A percentile compares a stretch with the other conserved stretches of the same genome.
These are phyloP conservation scores for Venustaconcha ellipsiformis DNA, from an alignment of 1,140 invertebrate genomes.

Conservation along the genomic window DNA sequence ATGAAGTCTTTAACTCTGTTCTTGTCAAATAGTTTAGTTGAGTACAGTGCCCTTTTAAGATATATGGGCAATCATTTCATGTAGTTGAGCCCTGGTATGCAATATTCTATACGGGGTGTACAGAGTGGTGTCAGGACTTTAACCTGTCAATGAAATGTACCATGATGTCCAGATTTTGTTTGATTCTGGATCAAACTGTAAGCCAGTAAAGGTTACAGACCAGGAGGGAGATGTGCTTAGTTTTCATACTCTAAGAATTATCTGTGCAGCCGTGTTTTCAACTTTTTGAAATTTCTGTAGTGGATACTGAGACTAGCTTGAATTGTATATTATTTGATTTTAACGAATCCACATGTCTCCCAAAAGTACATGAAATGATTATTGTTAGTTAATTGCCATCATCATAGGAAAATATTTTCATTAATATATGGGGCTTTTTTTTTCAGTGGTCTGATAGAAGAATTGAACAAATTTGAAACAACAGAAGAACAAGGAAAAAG, in stretches of 20 bases:
- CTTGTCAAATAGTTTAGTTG: not conserved
- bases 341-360: not conserved
- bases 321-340: not conserved
- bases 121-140: too few species aligned
- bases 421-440: conserved; percentile 3
- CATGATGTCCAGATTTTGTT: too few species aligned
- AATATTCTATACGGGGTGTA: too few species aligned
- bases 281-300: not conserved
- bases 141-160: too few species aligned
- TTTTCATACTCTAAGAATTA: too few species aligned
- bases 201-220: too few species aligned
- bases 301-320: not conserved
- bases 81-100: too few species aligned
- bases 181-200: too few species aligned
- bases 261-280: too few species aligned
- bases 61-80: too few species aligned
- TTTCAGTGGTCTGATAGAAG: conserved; percentile 56
- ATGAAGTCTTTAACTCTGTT: too few species aligned
- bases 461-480: conserved; percentile 44
- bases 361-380: not conserved
- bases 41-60: not conserved
- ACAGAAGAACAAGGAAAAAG: conserved; percentile 38
- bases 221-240: too few species aligned
- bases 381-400: not conserved
- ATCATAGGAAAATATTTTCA: not conserved